Base-by-base conservation (phyloP, 2,797 vertebrate species). In the Sebastes melanostomus region DNA sequence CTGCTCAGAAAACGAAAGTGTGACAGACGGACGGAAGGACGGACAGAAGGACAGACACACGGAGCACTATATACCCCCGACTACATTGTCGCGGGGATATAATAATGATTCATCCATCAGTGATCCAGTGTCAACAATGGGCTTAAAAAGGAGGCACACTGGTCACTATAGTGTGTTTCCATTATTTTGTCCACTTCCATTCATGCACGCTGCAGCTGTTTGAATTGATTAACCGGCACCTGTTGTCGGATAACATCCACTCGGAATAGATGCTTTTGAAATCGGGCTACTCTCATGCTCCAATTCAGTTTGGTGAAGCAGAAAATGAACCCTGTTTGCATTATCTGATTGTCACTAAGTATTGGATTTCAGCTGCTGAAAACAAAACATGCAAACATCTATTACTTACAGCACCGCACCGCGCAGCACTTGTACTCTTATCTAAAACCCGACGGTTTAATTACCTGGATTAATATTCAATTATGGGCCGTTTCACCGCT, bases 251-350 rank as follows among this genome's bases (percentile, higher is more conserved):
- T 62, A 75, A 65, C 29, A 24, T 65, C 67, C 59, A 61, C 16
- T 59, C 16, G 20, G 72, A 80, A 76, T 55, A 62, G 75, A 75
- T 46, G 62, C 46, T 59, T 86, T 84, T 73, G 24, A 71, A 74
- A 85, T 34, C 6, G 3, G 30, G 54, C 18, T 56, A 66, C 65
- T 62, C 66, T 66, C 38, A 80, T 0, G 61, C 73, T 71, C 69
- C 34, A 38, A 5, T 69, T 75, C 62, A 66, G 82, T 70, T 66
- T 83, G 65, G 42, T 87, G 88, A 82, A 86, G 90, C 85, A 80
- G 86, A 89, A 92, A 91, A 91, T 86, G 38, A 90, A 84, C 82
- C 60, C 36, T 36, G 69, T 80, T 75, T 66, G 67, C 66, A 86
- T 86, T 83, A 90, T 87, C 80, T 78, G 74, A 88, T 66, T 38